Evolutionary conservation across 2,113 vertebrate genomes (phyloP).

Genomic region (Laterallus jamaicensis): DNA sequence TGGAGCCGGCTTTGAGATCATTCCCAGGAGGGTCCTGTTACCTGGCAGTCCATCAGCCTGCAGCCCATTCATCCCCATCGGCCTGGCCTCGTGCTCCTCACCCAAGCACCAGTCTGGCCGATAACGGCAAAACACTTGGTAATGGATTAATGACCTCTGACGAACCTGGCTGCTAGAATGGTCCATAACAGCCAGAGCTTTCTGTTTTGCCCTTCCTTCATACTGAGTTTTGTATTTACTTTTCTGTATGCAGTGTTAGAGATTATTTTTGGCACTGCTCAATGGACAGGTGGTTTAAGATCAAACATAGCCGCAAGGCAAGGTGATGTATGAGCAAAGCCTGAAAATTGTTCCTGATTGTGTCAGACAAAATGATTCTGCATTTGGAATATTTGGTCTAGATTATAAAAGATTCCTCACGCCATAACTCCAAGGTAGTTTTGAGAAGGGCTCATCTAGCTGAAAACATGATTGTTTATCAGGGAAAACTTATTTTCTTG

Average conservation of each 20-base stretch:
- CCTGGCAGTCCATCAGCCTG: not conserved
- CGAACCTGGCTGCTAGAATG: not conserved
- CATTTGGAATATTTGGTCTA: not conserved
- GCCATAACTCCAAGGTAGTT: not conserved
- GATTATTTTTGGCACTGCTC: not conserved
- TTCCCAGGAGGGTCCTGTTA: not conserved
- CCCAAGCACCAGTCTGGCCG: not conserved
- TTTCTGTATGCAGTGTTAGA: not conserved
- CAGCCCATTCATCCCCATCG: not conserved
- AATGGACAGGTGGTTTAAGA: not conserved
- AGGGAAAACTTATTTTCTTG: not conserved
- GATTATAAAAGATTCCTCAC: not conserved
- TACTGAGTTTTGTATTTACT: not conserved
- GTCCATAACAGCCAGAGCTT: not conserved
- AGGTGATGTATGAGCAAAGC: not conserved
- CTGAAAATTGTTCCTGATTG: not conserved
- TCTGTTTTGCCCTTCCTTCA: not conserved
- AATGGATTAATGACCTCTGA: not conserved
- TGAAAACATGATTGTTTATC: not conserved
- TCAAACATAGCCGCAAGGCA: not conserved
- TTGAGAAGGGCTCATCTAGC: not conserved
- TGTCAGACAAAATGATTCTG: not conserved
- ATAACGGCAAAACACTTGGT: not conserved
- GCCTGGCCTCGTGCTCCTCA: not conserved
- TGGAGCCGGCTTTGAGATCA: not conserved